Conservation (phyloP, 1,140 invertebrate genomes). For the Pentalonia nigronervosa region DNA sequence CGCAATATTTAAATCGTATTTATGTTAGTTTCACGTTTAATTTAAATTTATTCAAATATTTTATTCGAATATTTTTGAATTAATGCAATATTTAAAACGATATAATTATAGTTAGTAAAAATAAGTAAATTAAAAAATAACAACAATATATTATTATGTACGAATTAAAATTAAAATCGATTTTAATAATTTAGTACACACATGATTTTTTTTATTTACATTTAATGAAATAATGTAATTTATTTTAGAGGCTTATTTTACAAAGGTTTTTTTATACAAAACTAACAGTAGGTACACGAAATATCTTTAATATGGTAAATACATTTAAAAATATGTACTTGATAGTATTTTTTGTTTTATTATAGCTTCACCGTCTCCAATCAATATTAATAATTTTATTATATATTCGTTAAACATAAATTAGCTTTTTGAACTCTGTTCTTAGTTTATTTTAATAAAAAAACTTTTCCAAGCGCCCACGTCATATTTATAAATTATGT, state of each 20-base stretch:
- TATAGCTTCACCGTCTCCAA: background rate
- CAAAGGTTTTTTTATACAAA: background rate
- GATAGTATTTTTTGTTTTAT: background rate
- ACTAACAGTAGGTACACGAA: background rate
- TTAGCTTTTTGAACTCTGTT: background rate
- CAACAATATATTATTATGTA: background rate
- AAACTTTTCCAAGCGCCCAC: background rate
- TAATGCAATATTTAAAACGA: background rate
- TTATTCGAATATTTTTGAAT: background rate
- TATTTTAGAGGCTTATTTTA: background rate
- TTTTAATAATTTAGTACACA: background rate
- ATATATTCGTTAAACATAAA: background rate
- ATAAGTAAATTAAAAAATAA: background rate
- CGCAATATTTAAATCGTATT: background rate
- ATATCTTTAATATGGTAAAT: background rate
- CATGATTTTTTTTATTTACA: background rate
- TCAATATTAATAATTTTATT: background rate
- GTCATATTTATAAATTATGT: background rate
- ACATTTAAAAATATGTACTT: background rate
- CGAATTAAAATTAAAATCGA: background rate
- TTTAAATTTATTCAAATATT: background rate
- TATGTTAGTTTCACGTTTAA: background rate
- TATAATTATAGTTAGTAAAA: background rate
- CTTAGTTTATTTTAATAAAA: background rate
- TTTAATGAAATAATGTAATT: background rate